Base-by-base conservation (phyloP, 2,888 invertebrate genomes). In the Dynastes hyllus region DNA sequence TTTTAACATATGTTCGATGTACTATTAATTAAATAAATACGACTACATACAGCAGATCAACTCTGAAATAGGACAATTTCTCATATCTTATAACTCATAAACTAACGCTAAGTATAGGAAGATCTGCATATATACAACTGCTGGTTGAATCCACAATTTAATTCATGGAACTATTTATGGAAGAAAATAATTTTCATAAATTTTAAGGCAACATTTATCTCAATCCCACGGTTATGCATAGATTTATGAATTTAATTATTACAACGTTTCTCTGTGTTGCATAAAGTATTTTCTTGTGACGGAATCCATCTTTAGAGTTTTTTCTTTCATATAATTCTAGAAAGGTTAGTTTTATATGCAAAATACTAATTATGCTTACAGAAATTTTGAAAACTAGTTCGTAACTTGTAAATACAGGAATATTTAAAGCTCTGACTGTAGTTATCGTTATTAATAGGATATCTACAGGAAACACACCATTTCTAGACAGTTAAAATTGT, bases 371-470 rank as follows among this genome's bases (percentile, higher is more conserved):
- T 16, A 27, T 4, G 27, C 29, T 11, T 55, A 55, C n/a, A 16
- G 22, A 55, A 16, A 22, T 2, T 4, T 55, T 22, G 16, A 22
- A 61, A 61, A 11, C 11, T 27, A 4, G 27, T 67, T 40, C 45
- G 11, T 67, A 40, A 22, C 50, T 50, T 69, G 22, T 69, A n/a
- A 53, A 51, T 71, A 27, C 9, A 51, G 11, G 32, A 16, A 13
- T 29, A 32, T 29, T 27, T 27, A 0, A 51, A 53, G 50, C 45
- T 51, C 13, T 8, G 16, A 22, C 70, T 22, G 27, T 27, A n/a
- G 73, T 58, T 5, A 58, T 58, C 51, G 29, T 37, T 58, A 73
- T 61, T 69, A 69, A 69, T 51, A 67, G 69, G 9, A 51, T 73
- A 61, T 61, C 73, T 73, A 27, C 37, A 55, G 55, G 58, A 76